Base-by-base conservation (phyloP, 2,113 vertebrate species). In the Sarotherodon lohbergeri region DNA sequence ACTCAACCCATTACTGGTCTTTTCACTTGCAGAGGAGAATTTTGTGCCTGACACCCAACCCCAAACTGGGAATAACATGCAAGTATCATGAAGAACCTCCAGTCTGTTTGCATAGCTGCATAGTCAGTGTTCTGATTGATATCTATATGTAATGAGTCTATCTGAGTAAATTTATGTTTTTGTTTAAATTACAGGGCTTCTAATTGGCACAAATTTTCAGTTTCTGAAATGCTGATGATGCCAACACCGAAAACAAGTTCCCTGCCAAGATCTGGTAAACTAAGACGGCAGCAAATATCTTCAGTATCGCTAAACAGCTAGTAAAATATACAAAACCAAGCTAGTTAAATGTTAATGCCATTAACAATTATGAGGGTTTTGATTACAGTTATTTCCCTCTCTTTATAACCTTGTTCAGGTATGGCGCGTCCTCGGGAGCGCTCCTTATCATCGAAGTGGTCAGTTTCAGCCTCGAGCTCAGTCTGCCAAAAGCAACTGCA, bases 41-140 rank as follows among this genome's bases (percentile, higher is more conserved):
- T 91, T 95, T 91, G 92, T 97, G 85, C 96, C 97, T 68, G 97
- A 97, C 91, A 97, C 96, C 32, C 97, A 97, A 92, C 95, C 96
- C 84, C 78, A 56, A 92, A 88, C 50, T 87, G 91, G 34, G 52
- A 94, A 89, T 83, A 66, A 87, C 90, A 50, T 63, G 98, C 99
- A 96, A 98, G 98, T 95, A 92, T 36, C 41, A 8, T 19, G 39
- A 17, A 55, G 27, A 79, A 76, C 29, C 19, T 85, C 9, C 17
- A n/a, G 11, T 55, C 50, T 82, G 7, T 73, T 63, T 52, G 7
- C 11, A 80, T 16, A 59, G 85, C 7, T 52, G 27, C 27, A 68
- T 48, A 52, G 9, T 7, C 16, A 19, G 12, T 36, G 14, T 52
- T 84, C 22, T 82, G 9, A 84, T 34, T 61, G 0, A 9, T 50